These are phyloP conservation scores for Wiebesia pumilae DNA, from an alignment of 1,140 invertebrate species.

Conservation along the genomic window DNA sequence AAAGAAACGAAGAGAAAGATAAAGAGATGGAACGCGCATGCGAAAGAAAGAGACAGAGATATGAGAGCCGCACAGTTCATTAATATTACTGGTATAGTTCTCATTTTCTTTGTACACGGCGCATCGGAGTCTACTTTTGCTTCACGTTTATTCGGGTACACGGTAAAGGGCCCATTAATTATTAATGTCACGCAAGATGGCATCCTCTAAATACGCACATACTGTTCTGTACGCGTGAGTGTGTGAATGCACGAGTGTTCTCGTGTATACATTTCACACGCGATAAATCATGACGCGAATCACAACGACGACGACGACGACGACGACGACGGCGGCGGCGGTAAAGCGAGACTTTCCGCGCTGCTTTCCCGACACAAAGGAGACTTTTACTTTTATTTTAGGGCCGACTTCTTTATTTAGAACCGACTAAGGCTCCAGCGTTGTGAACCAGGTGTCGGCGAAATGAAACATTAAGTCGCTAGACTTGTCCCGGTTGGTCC, in stretches of 20 bases:
- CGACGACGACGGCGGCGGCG: neutral
- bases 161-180: slow-evolving; percentile 55
- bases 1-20: neutral
- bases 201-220: slow-evolving; percentile 16
- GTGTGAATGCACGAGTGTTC: no score
- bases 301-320: neutral
- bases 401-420: slow-evolving; percentile 34
- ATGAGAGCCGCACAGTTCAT: slow-evolving; percentile 33
- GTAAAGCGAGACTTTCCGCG: neutral
- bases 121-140: neutral
- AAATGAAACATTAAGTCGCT: slow-evolving; percentile 14
- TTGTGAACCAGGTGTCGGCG: neutral
- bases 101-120: slow-evolving; percentile 35
- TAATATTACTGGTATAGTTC: slow-evolving; percentile 56
- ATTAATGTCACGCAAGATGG: slow-evolving; percentile 53
- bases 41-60: neutral
- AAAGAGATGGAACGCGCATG: neutral
- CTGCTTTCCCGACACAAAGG: slow-evolving; percentile 8
- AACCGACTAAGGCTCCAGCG: neutral
- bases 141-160: slow-evolving; percentile 3
- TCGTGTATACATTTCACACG: slow-evolving; percentile 16
- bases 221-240: no score
- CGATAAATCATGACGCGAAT: slow-evolving; percentile 54
- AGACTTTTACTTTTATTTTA: slow-evolving; percentile 46
- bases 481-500: neutral